Conservation (phyloP, 2,797 vertebrate genomes). For the Nasua narica region DNA sequence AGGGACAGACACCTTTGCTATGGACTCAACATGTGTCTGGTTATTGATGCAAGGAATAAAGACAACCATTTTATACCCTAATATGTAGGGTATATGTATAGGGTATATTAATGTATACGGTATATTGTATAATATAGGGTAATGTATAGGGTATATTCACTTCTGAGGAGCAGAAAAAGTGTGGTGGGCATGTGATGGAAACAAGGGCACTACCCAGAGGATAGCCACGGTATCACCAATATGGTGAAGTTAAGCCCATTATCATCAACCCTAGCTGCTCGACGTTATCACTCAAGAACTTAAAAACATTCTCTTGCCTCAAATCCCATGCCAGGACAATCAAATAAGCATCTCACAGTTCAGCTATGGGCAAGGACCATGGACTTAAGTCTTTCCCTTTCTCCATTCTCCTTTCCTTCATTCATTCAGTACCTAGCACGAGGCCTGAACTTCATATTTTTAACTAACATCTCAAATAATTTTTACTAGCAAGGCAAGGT, state of each 20-base stretch:
- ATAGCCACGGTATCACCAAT: rapidly evolving
- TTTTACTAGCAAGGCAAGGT: background rate
- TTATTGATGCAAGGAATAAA: background rate
- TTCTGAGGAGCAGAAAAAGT: background rate
- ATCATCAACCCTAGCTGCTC: background rate
- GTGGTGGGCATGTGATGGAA: background rate
- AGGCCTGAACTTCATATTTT: background rate
- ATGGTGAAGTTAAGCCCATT: background rate
- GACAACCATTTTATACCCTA: background rate
- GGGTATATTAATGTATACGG: no score
- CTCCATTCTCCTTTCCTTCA: background rate
- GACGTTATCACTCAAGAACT: background rate
- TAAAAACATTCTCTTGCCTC: background rate
- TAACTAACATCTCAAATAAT: background rate
- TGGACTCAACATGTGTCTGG: background rate
- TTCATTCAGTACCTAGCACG: background rate
- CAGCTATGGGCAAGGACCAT: background rate
- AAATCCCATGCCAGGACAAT: background rate
- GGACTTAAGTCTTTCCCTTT: background rate
- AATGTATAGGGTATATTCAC: no score
- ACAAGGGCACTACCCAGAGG: background rate
- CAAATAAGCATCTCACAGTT: background rate
- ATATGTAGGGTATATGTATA: no score
- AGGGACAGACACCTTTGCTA: background rate
- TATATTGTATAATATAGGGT: no score